phyloP scores from a whole-genome alignment of 2,888 invertebrate species.

The Drosophila paramelanica region DNA sequence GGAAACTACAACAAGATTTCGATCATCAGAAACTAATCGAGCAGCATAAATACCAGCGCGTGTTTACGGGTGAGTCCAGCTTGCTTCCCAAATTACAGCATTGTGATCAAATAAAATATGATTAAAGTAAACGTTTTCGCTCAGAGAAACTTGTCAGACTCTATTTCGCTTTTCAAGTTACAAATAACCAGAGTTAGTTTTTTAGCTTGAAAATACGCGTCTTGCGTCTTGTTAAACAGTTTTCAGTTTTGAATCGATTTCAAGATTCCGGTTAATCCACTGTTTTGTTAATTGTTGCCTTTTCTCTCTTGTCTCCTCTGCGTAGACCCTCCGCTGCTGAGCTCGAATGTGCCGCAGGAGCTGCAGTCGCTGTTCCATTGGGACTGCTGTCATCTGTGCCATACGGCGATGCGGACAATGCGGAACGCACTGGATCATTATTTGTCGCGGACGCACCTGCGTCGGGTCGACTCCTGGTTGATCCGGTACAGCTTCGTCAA shows the following conservation, averaged over 20 bases:
- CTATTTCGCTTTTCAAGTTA: no score
- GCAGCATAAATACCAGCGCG: conserved; percentile 24
- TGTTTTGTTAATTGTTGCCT: no score
- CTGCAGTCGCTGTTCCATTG: conserved; percentile 59
- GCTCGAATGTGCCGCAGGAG: conserved; percentile 39
- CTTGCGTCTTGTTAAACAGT: no score
- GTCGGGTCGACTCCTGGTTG: conserved; percentile 59
- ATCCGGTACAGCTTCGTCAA: conserved; percentile 39
- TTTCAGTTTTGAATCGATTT: no score
- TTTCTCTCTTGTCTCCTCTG: not conserved
- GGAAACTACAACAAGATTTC: conserved; percentile 16
- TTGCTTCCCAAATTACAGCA: no score
- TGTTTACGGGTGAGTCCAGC: conserved; percentile 24
- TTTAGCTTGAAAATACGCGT: no score
- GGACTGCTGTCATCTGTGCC: conserved; percentile 62
- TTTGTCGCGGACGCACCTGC: conserved; percentile 54
- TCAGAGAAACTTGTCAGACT: no score
- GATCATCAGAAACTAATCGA: conserved; percentile 24
- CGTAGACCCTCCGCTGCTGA: conserved; percentile 14
- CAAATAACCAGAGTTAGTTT: no score
- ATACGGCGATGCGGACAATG: conserved; percentile 50
- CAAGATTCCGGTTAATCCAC: no score
- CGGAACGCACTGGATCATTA: conserved; percentile 68
- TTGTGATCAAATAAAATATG: no score
- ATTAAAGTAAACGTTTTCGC: no score